Evolutionary conservation across 2,797 vertebrate species (phyloP).

Genomic region (Phalloptychus januarius): DNA sequence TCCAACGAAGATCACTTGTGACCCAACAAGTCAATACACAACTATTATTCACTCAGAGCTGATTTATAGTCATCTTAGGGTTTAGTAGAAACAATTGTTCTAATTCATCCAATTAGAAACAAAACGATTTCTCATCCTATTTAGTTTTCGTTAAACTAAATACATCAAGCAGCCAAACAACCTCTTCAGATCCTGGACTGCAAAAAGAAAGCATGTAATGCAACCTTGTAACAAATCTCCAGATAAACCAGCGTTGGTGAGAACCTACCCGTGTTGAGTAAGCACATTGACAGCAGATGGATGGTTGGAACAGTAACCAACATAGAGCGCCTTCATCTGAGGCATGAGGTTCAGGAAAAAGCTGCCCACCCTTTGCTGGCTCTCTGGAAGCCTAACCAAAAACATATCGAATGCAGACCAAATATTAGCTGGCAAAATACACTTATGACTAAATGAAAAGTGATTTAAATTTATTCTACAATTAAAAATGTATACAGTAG

Average conservation of each 20-base stretch:
- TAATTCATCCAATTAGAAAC: not conserved
- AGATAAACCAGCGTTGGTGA: not conserved
- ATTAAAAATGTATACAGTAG: not conserved
- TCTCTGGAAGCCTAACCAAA: conserved; percentile 88
- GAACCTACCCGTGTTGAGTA: conserved; percentile 90
- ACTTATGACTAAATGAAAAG: not conserved
- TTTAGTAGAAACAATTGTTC: not conserved
- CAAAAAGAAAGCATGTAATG: not conserved
- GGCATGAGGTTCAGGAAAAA: conserved; percentile 95
- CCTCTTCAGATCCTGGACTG: not conserved
- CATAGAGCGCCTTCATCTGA: conserved; percentile 93
- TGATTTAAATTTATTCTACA: not conserved
- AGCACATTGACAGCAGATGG: conserved; percentile 95
- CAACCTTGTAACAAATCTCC: not conserved
- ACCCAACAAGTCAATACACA: not conserved
- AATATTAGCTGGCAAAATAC: not conserved
- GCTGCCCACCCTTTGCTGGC: conserved; percentile 92
- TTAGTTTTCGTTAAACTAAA: not conserved
- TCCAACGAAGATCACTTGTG: not conserved
- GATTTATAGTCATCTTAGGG: not conserved
- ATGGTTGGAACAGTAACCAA: conserved; percentile 95
- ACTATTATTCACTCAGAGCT: not conserved
- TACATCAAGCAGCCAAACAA: not conserved
- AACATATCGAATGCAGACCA: not conserved
- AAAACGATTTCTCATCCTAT: not conserved